Conservation (phyloP, 2,797 vertebrate species). For the Oophaga sylvatica region DNA sequence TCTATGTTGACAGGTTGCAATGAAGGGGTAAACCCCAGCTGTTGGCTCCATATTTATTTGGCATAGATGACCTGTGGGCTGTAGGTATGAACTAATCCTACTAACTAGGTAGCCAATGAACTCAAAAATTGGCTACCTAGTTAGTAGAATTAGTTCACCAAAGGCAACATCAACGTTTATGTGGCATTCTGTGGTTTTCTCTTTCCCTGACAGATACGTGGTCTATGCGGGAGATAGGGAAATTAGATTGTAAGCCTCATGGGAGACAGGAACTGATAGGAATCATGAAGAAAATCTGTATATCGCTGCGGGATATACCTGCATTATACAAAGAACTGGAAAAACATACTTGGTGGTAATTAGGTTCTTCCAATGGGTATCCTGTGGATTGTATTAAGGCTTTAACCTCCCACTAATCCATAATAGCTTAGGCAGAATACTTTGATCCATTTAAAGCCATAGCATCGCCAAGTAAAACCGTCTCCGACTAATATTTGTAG, state of each 20-base stretch:
- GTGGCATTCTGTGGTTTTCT: neutral
- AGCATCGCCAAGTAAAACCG: neutral
- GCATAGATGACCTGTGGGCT: neutral
- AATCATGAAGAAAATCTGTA: neutral
- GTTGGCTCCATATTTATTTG: neutral
- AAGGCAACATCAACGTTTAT: neutral
- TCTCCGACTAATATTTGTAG: neutral
- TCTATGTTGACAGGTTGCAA: neutral
- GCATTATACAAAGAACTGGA: neutral
- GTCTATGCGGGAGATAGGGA: neutral
- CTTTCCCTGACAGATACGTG: neutral
- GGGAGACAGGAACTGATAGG: neutral
- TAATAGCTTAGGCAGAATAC: neutral
- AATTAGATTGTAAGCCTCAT: neutral
- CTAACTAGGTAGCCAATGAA: neutral
- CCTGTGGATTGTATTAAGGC: slow-evolving; percentile 1
- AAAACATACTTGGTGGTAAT: neutral
- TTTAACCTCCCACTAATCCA: neutral
- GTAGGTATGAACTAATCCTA: neutral
- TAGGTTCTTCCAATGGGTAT: neutral
- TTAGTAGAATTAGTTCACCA: no score
- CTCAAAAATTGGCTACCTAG: neutral
- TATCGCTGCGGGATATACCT: neutral
- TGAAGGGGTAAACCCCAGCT: neutral
- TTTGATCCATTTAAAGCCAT: neutral